A percentile compares a stretch with the other conserved stretches of the same genome.
phyloP scores from a whole-genome alignment of 2,113 vertebrate genomes.

The Neofelis nebulosa region DNA sequence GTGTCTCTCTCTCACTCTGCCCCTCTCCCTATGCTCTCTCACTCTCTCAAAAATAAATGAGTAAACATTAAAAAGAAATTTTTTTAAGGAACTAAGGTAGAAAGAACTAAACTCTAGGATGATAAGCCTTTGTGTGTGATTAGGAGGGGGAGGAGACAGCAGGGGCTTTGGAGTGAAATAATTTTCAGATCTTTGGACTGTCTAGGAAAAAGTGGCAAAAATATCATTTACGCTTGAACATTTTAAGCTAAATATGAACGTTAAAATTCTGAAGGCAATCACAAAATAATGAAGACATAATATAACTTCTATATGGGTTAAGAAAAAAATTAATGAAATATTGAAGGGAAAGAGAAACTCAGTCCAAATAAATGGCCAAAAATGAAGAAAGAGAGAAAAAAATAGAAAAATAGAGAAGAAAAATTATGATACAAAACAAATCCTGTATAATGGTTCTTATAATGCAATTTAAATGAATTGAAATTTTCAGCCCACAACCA shows the following conservation, averaged over 20 bases:
- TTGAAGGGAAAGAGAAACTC: not conserved
- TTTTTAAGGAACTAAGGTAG: not conserved
- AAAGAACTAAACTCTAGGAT: not conserved
- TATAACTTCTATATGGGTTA: not conserved
- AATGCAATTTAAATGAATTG: not conserved
- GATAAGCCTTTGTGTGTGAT: not conserved
- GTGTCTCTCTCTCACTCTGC: too few species aligned
- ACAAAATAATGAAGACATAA: not conserved
- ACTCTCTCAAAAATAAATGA: too few species aligned
- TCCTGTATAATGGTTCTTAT: not conserved
- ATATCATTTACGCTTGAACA: not conserved
- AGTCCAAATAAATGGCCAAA: not conserved
- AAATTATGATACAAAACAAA: not conserved
- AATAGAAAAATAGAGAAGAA: not conserved
- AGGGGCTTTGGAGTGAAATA: not conserved
- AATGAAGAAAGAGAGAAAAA: not conserved
- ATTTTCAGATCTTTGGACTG: not conserved
- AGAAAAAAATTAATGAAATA: not conserved
- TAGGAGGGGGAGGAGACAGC: accelerated
- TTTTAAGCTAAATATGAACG: not conserved
- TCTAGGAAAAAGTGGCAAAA: not conserved
- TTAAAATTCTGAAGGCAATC: not conserved
- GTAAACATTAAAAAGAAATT: too few species aligned
- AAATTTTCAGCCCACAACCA: not conserved
- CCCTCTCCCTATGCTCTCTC: too few species aligned